Evolutionary conservation across 1,140 invertebrate genomes (phyloP).

Genomic region (Hestina assimilis): DNA sequence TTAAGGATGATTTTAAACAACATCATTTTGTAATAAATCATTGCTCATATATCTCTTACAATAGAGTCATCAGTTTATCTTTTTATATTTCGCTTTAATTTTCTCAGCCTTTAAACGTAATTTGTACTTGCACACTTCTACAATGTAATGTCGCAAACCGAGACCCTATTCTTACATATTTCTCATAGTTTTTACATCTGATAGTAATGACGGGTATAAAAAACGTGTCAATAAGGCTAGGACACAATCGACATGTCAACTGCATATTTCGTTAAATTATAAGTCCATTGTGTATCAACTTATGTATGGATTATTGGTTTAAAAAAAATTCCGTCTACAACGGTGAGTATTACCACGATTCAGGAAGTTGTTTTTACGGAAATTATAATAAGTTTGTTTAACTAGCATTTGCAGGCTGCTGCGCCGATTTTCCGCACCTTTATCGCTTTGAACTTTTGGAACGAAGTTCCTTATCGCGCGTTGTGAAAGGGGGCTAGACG

Average conservation of each 20-base stretch:
- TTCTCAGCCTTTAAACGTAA: constrained; percentile 6
- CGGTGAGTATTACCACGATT: background rate
- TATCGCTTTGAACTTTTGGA: no score
- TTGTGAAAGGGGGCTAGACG: no score
- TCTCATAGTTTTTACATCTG: constrained; percentile 50
- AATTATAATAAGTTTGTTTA: background rate
- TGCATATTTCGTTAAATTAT: constrained; percentile 19
- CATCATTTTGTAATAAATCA: no score
- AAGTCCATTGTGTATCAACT: constrained; percentile 3
- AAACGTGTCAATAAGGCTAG: constrained; percentile 39
- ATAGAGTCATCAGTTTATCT: no score
- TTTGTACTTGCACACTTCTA: constrained; percentile 11
- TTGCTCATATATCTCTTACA: no score
- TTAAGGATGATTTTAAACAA: no score
- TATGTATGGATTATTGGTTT: background rate
- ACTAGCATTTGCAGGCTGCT: no score
- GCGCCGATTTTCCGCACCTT: no score
- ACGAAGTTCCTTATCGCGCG: no score
- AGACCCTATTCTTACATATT: constrained; percentile 31
- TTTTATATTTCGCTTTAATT: constrained; percentile 1
- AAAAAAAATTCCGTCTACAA: background rate
- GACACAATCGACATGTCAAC: constrained; percentile 20
- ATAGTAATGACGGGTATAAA: constrained; percentile 31
- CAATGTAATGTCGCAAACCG: constrained; percentile 47
- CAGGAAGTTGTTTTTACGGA: background rate